These are phyloP conservation scores for Epinephelus cyanopodus DNA, from an alignment of 2,113 vertebrate species.

Conservation along the genomic window DNA sequence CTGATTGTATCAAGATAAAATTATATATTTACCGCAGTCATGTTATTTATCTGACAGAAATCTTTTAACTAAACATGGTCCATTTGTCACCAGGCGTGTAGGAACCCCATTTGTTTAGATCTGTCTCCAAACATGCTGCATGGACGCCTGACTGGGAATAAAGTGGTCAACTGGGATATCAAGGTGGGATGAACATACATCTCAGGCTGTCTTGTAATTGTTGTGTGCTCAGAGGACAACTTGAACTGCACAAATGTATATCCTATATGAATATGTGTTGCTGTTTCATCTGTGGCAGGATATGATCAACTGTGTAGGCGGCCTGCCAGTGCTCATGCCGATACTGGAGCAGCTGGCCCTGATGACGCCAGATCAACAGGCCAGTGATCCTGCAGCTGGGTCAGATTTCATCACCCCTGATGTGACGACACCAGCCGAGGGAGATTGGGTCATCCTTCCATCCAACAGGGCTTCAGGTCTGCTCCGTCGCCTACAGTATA, in stretches of 20 bases:
- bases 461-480: slow-evolving; percentile 94
- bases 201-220: neutral
- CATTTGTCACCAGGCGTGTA: slow-evolving; percentile 88
- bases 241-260: neutral
- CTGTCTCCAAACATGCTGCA: slow-evolving; percentile 93
- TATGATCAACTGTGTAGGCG: slow-evolving; percentile 95
- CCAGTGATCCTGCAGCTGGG: slow-evolving; percentile 66
- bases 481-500: neutral
- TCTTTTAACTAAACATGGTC: neutral
- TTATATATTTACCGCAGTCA: neutral
- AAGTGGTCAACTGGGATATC: slow-evolving; percentile 98
- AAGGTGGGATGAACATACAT: slow-evolving; percentile 86
- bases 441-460: slow-evolving; percentile 91
- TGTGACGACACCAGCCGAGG: slow-evolving; percentile 87
- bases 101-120: slow-evolving; percentile 95
- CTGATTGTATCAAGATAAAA: neutral
- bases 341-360: slow-evolving; percentile 92
- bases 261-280: neutral
- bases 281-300: slow-evolving; percentile 83
- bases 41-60: neutral
- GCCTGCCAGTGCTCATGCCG: slow-evolving; percentile 92
- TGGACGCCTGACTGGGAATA: slow-evolving; percentile 97
- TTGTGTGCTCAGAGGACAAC: neutral
- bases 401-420: slow-evolving; percentile 87
- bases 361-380: slow-evolving; percentile 83